phyloP scores from a whole-genome alignment of 1,140 invertebrate species.

The Dolichoris vasculosae region DNA sequence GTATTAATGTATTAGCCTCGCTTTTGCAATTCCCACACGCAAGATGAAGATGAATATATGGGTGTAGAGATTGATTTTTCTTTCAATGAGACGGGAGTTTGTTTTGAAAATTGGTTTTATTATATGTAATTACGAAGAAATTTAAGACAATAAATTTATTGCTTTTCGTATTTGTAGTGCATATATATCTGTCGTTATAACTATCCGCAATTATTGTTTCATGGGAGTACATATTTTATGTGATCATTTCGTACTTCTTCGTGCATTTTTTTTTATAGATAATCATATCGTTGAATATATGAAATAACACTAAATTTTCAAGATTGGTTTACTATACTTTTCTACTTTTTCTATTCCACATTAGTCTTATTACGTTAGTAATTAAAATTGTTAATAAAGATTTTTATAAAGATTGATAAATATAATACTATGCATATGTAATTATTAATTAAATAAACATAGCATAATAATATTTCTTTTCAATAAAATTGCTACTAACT shows the following conservation, averaged over 20 bases:
- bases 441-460: too few relatives aligned
- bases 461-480: too few relatives aligned
- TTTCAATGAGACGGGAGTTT: not conserved
- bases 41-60: not conserved
- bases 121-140: conserved; percentile 9
- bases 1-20: conserved; percentile 50
- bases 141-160: conserved; percentile 5
- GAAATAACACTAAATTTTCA: not conserved
- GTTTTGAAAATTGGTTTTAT: not conserved
- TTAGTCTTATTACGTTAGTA: not conserved
- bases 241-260: not conserved
- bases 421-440: not conserved
- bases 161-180: not conserved
- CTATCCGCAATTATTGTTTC: not conserved
- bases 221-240: conserved; percentile 14
- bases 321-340: not conserved
- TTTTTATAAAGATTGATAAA: not conserved
- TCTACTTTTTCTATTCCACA: not conserved
- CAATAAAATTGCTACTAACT: too few relatives aligned
- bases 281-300: not conserved
- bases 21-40: conserved; percentile 30
- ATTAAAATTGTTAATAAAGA: not conserved
- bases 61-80: not conserved
- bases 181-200: not conserved
- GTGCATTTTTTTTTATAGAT: not conserved